Evolutionary conservation across 2,888 invertebrate species (phyloP).

Genomic region (Neoaliturus tenellus): DNA sequence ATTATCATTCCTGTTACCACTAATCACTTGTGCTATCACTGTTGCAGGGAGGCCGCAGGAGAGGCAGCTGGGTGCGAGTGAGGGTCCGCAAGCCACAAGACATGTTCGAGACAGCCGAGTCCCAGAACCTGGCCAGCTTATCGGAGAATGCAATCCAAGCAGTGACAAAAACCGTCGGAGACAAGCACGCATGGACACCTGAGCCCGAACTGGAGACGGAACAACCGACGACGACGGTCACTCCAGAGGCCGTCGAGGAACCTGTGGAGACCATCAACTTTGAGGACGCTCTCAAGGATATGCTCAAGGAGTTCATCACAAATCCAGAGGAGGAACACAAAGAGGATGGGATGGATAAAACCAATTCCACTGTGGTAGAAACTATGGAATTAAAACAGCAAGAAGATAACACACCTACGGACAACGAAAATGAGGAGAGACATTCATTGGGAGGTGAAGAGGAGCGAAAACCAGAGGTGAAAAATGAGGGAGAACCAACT

Average conservation of each 20-base stretch:
- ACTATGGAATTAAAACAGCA: background rate
- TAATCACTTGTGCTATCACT: too few species aligned
- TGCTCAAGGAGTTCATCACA: conserved; percentile 61
- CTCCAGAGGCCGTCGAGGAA: background rate
- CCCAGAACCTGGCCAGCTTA: conserved; percentile 80
- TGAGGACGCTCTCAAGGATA: conserved; percentile 60
- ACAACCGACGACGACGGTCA: conserved; percentile 30
- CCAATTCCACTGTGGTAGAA: background rate
- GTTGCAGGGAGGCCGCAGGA: conserved; percentile 72
- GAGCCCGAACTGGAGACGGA: conserved; percentile 34
- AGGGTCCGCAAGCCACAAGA: conserved; percentile 78
- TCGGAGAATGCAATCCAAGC: conserved; percentile 64
- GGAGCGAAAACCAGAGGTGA: background rate
- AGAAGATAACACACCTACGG: background rate
- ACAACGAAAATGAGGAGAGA: background rate
- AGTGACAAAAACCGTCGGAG: conserved; percentile 4
- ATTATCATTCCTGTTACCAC: too few species aligned
- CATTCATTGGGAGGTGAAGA: background rate
- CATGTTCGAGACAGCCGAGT: conserved; percentile 86
- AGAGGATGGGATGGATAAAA: conserved; percentile 3
- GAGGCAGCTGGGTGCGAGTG: conserved; percentile 86
- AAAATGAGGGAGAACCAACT: conserved; percentile 8
- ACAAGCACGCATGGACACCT: background rate
- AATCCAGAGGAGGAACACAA: conserved; percentile 44
- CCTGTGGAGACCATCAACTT: conserved; percentile 56